These are phyloP conservation scores for Leistus spinibarbis DNA, from an alignment of 2,888 invertebrate genomes.

Conservation along the genomic window DNA sequence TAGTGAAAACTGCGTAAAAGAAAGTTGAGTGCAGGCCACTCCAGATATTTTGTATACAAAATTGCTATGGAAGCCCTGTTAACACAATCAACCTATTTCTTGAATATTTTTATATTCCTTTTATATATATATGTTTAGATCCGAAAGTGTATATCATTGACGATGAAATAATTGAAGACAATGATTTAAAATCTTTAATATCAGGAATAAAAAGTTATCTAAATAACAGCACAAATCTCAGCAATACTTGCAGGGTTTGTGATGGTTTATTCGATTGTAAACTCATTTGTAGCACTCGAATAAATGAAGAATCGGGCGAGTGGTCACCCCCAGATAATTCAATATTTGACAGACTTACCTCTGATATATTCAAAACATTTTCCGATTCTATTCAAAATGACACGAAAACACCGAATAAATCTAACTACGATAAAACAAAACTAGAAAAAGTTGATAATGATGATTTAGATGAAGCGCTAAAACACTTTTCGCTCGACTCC, in stretches of 20 bases:
- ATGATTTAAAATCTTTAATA: constrained; percentile 22
- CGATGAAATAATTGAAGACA: neutral
- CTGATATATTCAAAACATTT: constrained; percentile 46
- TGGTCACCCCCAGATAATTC: constrained; percentile 45
- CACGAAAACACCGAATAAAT: neutral
- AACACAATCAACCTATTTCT: too few relatives aligned
- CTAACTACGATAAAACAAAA: neutral
- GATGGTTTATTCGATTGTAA: constrained; percentile 57
- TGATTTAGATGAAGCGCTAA: neutral
- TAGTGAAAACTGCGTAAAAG: too few relatives aligned
- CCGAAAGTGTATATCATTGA: neutral
- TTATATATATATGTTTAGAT: neutral
- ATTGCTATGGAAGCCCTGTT: too few relatives aligned
- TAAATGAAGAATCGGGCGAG: neutral
- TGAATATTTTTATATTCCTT: neutral
- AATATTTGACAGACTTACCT: constrained; percentile 46
- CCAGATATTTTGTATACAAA: too few relatives aligned
- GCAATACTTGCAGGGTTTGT: constrained; percentile 58
- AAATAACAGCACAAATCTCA: constrained; percentile 29
- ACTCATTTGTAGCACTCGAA: neutral
- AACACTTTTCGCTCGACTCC: constrained; percentile 17
- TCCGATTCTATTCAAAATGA: constrained; percentile 41
- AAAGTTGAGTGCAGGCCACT: too few relatives aligned
- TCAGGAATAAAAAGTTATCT: constrained; percentile 22
- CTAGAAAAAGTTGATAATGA: neutral